phyloP scores from a whole-genome alignment of 2,888 invertebrate genomes.

The Tachina lurida region DNA sequence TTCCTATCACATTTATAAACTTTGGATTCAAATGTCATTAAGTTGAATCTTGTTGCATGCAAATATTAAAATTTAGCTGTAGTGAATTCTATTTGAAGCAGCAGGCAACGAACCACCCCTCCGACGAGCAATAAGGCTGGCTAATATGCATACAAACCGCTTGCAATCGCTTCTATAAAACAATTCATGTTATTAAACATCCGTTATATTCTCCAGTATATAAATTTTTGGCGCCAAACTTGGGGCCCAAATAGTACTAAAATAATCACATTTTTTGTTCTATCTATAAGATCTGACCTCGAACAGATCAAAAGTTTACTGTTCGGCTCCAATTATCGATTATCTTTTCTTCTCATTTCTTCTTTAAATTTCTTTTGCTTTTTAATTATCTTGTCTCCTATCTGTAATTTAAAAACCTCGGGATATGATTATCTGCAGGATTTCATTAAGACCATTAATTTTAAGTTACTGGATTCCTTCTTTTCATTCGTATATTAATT shows the following conservation, averaged over 20 bases:
- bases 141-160: not conserved
- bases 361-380: no score
- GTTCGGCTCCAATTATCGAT: not conserved
- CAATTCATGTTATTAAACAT: not conserved
- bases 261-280: not conserved
- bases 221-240: not conserved
- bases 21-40: no score
- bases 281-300: not conserved
- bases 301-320: not conserved
- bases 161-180: not conserved
- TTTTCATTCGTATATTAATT: no score
- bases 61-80: no score
- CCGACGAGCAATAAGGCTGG: conserved; percentile 8
- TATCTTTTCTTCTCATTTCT: not conserved
- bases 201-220: no score
- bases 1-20: no score
- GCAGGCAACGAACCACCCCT: not conserved
- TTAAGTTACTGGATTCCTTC: not conserved
- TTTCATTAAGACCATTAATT: not conserved
- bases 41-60: no score
- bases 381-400: not conserved
- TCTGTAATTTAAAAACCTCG: not conserved
- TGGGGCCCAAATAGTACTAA: not conserved
- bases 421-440: not conserved
- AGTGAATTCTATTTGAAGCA: not conserved